Base-by-base conservation (phyloP, 2,888 invertebrate species). In the Furcula furcula region DNA sequence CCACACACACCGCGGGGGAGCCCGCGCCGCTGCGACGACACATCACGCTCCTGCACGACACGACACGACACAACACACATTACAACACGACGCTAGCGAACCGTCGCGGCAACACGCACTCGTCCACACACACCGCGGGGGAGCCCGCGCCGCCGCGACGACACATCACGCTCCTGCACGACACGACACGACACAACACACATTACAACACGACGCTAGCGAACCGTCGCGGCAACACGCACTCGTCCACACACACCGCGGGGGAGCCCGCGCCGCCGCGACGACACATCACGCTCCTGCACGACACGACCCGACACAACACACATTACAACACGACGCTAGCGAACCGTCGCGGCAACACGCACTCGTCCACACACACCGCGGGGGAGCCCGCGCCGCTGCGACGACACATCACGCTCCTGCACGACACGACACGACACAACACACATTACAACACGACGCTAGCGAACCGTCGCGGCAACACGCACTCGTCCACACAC, bases 261-360 rank as follows among this genome's bases (percentile, higher is more conserved):
- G 56, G 55, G 35, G 56, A 23, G 27, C 40, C 18, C 34, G 43
- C 29, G 33, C 43, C 2, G 22, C 47, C 22, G 20, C 20, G 12
- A 33, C 36, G 13, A 21, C 27, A 33, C 49, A 20, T 51, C 41
- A 14, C 51, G 50, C 0, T 66, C 47, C 46, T 19, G 56, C 40
- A 13, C 64, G 64, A 0, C 81, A 71, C 0, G 80, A 76, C 76
- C n/a, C n/a, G n/a, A n/a, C n/a, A n/a, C n/a, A n/a, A n/a, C n/a
- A n/a, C n/a, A n/a, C n/a, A n/a, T n/a, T 97, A 95, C 41, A 98
- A 89, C 44, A 99, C 84, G 23, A 98, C 97, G 46, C 95, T 90
- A 13, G 97, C 97, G 87, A 97, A 98, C 72, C 97, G 87, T 62
- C 97, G 92, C 37, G 98, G 98, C 71, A 98, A 95, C 55, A 98